Evolutionary conservation across 2,888 invertebrate species (phyloP), one percentile per base, ranked within the genome.

Genomic region (Plebejus melissa): DNA sequence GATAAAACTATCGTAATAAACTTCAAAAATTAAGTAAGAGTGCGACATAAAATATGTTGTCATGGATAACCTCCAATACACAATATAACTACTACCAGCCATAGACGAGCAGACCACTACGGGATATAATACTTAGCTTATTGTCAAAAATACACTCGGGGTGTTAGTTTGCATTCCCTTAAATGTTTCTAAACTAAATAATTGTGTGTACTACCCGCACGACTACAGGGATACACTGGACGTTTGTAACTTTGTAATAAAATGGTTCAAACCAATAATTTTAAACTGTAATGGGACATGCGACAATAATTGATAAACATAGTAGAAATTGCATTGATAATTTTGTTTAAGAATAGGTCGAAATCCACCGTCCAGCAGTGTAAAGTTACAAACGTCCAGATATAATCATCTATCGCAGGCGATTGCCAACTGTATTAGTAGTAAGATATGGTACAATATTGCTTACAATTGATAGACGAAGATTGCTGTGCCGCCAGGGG

Each of bases 151-250:
- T 87, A 90, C 89, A 90, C 87, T 82, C 83, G 83, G 84, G 85
- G 86, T 90, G 91, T 92, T 92, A 91, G 91, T 90, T 83, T 77
- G 88, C 91, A 91, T 90, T 89, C 90, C 86, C 86, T 89, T 86
- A 83, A 83, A 86, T 65, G 82, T 83, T 81, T 81, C 83, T 85
- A 89, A 85, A 85, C 87, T 79, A 79, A 75, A 79, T 76, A 75
- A 79, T 76, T 78, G 22, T 71, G 54, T 65, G 60, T 72, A 72
- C 54, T 72, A 72, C 72, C 72, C 72, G 72, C 11, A 72, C 72
- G 72, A 72, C 72, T 50, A 72, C 72, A 72, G 72, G 54, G 22
- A 50, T 54, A 72, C 32, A 72, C 72, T 72, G 72, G 28, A 74
- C 50, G 76, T 77, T 78, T 78, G 76, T 28, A 32, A 54, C 72